Evolutionary conservation across 2,113 vertebrate genomes (phyloP).

Genomic region (Ictalurus furcatus): DNA sequence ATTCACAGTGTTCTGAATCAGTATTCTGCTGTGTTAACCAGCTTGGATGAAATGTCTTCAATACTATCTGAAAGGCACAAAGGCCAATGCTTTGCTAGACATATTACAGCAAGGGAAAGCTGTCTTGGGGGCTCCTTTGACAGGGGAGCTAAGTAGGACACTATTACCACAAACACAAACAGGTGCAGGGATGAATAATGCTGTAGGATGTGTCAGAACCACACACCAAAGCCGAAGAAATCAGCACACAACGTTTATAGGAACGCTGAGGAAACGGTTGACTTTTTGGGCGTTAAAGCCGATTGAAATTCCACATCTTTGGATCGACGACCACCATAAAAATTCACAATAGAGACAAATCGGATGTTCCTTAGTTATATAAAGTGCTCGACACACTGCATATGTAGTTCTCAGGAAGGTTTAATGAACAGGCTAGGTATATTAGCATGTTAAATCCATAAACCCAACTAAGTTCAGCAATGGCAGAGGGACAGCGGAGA

Average conservation of each 20-base stretch:
- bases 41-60: slow-evolving; percentile 12
- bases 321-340: too few relatives aligned
- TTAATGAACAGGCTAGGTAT: background rate
- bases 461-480: background rate
- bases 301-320: background rate
- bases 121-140: background rate
- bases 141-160: background rate
- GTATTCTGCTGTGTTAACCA: slow-evolving; percentile 17
- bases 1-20: background rate
- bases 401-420: background rate
- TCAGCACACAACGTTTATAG: background rate
- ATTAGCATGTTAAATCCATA: background rate
- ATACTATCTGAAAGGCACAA: slow-evolving; percentile 5
- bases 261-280: background rate
- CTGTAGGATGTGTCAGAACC: background rate
- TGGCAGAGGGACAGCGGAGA: background rate
- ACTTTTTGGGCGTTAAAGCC: background rate
- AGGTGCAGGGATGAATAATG: slow-evolving; percentile 1
- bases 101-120: slow-evolving; percentile 6
- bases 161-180: background rate
- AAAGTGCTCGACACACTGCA: background rate
- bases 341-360: background rate
- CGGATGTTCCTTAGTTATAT: background rate
- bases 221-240: background rate
- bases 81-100: slow-evolving; percentile 1